Evolutionary conservation across 2,113 vertebrate genomes (phyloP), one percentile per base, ranked within the genome.

Genomic region (Syngnathoides biaculeatus): DNA sequence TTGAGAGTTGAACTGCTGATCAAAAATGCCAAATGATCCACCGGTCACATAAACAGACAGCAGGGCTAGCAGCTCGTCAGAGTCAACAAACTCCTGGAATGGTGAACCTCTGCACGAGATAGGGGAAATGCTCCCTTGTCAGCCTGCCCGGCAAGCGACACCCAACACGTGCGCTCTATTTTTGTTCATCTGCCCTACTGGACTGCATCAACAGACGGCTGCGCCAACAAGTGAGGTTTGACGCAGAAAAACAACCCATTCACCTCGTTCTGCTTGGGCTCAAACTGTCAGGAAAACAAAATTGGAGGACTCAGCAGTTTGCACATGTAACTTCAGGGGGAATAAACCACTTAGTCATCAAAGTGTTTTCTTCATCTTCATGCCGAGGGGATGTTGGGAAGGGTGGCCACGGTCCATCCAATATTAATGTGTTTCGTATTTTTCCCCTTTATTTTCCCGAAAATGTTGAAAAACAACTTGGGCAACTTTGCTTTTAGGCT

Each of bases 91-190:
- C 2, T 2, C 55, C 79, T 79, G 38, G 76, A 87, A 82, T 84
- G 84, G 79, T 72, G 58, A 75, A 73, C 47, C 67, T 47, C 40
- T 0, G 26, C 50, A 11, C 0, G n/a, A n/a, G n/a, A n/a, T 17
- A 50, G 1, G 62, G 53, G 65, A 60, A 59, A 47, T 57, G 61
- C 65, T 57, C 26, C 7, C 50, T 52, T 52, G 20, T 52, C 57
- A n/a, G 19, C 57, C 4, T 15, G 57, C 40, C 59, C 6, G n/a
- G 39, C 40, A 65, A 57, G 65, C 60, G 40, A 68, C 67, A 14
- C 71, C 80, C 76, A 82, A 84, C 76, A 82, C 8, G n/a, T 40
- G 57, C 60, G 55, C 72, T 72, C 78, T 86, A 83, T 88, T 88
- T 85, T 15, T 42, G 73, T 83, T 72, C 30, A 40, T 67, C 64